phyloP scores from a whole-genome alignment of 2,888 invertebrate genomes.

The Halocaridina rubra region DNA sequence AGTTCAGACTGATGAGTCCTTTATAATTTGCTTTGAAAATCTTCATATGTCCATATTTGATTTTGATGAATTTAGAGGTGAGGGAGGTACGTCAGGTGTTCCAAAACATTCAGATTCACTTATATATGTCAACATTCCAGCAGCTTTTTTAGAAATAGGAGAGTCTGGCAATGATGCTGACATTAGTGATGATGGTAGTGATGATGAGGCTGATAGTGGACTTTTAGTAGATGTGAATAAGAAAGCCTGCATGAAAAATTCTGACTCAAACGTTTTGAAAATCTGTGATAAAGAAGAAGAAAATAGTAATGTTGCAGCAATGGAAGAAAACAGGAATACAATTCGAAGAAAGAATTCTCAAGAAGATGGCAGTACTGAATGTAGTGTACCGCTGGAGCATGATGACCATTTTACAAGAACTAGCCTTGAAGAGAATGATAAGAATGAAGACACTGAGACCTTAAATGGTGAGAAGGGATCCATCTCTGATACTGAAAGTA shows the following conservation, averaged over 20 bases:
- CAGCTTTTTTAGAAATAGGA: slow-evolving; percentile 30
- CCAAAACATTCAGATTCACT: slow-evolving; percentile 14
- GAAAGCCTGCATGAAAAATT: too few species aligned
- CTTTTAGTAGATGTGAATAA: too few species aligned
- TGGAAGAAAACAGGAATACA: too few species aligned
- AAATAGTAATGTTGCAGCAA: too few species aligned
- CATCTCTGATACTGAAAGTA: too few species aligned
- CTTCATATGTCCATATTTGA: not conserved
- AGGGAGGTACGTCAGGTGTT: not conserved
- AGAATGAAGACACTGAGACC: not conserved
- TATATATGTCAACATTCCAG: slow-evolving; percentile 49
- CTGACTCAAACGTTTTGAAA: too few species aligned
- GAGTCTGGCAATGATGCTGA: slow-evolving; percentile 50
- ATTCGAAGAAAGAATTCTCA: too few species aligned
- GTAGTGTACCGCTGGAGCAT: not conserved
- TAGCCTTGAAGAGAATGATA: not conserved
- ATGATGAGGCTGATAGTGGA: not conserved
- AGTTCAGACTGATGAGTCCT: slow-evolving; percentile 27
- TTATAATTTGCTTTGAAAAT: slow-evolving; percentile 2
- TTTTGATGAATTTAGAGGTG: not conserved
- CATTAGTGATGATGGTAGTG: slow-evolving; percentile 34
- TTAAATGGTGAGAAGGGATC: too few species aligned
- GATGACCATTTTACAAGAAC: not conserved
- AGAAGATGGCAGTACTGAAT: too few species aligned
- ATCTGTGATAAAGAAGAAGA: too few species aligned